A percentile compares a stretch with the other conserved stretches of the same genome.
These are phyloP conservation scores for Drosophila cracens DNA, from an alignment of 2,888 invertebrate genomes.

Conservation along the genomic window DNA sequence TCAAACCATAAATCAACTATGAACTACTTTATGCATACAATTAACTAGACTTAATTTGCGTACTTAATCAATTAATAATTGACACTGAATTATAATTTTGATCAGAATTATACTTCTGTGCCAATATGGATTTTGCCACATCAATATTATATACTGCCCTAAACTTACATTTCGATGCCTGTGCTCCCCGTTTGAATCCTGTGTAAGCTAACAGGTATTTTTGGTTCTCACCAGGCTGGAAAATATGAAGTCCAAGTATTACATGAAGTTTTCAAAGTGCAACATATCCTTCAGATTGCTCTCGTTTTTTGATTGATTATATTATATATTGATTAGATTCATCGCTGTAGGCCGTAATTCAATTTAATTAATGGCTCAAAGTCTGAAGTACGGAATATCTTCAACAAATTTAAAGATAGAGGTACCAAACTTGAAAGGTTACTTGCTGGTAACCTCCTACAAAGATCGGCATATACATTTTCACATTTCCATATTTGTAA, in stretches of 20 bases:
- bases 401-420: background rate
- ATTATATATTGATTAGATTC: background rate
- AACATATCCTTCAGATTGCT: background rate
- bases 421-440: background rate
- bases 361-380: no score
- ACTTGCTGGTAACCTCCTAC: background rate
- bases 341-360: background rate
- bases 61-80: no score
- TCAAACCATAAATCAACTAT: no score
- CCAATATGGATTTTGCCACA: no score
- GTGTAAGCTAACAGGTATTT: background rate
- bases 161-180: background rate
- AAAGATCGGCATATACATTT: background rate
- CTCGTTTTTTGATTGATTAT: no score
- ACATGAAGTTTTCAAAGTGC: background rate
- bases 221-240: background rate
- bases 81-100: background rate
- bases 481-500: background rate
- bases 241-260: background rate
- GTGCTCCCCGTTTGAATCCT: background rate
- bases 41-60: background rate
- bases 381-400: background rate
- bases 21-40: background rate
- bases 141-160: background rate
- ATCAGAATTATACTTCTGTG: background rate